Conservation (phyloP, 2,113 vertebrate species). For the Pavo muticus region DNA sequence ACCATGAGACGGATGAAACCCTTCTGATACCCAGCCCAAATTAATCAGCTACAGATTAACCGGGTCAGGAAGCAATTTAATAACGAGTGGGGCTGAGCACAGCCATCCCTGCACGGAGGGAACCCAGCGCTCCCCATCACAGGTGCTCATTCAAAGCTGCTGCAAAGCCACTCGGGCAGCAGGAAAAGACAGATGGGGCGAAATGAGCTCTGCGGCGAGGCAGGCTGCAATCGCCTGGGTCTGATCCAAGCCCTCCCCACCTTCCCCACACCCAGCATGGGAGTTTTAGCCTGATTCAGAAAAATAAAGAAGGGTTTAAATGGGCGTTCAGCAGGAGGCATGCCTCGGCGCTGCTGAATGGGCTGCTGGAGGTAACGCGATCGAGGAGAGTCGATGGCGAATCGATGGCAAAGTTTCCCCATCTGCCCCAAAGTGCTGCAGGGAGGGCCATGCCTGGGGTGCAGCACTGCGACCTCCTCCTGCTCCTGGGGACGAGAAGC, state of each 20-base stretch:
- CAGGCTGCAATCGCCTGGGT: not conserved
- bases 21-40: slow-evolving; percentile 48
- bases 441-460: not conserved
- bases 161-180: fast-evolving
- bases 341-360: not conserved
- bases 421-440: not conserved
- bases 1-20: slow-evolving; percentile 41
- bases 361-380: not conserved
- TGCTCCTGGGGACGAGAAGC: not conserved
- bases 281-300: not conserved
- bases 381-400: not conserved
- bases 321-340: fast-evolving
- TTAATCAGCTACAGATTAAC: slow-evolving; percentile 74
- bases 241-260: not conserved
- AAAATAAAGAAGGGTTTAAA: not conserved
- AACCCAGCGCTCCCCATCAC: not conserved
- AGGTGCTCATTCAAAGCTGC: not conserved
- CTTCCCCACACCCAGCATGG: fast-evolving
- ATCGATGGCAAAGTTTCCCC: slow-evolving; percentile 41
- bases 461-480: not conserved
- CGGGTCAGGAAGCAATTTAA: slow-evolving; percentile 69
- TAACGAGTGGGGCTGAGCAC: not conserved
- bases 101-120: not conserved
- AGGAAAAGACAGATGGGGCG: not conserved
- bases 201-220: not conserved